These are phyloP conservation scores for Arion vulgaris DNA, from an alignment of 1,140 invertebrate genomes.

Conservation along the genomic window DNA sequence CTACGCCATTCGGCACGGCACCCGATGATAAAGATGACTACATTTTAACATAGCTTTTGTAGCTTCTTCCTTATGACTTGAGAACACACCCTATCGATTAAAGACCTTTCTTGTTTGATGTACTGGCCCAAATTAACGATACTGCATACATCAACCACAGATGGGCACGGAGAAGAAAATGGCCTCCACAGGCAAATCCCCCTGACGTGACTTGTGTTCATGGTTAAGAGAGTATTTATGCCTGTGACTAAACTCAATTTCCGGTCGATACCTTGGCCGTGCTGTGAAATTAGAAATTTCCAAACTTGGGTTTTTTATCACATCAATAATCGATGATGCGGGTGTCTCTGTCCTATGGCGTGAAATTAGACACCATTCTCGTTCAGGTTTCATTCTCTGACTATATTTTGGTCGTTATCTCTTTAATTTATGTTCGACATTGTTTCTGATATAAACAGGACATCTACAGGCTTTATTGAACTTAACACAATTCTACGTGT, in stretches of 20 bases:
- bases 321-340: background rate
- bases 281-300: conserved; percentile 17
- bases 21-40: too few species aligned
- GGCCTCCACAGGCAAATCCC: background rate
- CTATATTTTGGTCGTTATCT: background rate
- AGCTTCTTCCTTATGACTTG: too few species aligned
- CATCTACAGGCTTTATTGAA: too few species aligned
- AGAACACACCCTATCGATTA: too few species aligned
- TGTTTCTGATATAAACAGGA: too few species aligned
- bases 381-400: background rate
- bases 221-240: conserved; percentile 2
- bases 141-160: background rate
- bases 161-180: background rate
- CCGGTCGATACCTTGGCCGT: conserved; percentile 15
- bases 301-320: conserved; percentile 11
- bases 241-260: conserved; percentile 14
- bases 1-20: too few species aligned
- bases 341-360: conserved; percentile 2
- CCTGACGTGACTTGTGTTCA: background rate
- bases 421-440: background rate
- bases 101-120: too few species aligned
- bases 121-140: too few species aligned
- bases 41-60: too few species aligned
- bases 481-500: too few species aligned
- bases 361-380: conserved; percentile 4